Evolutionary conservation across 2,113 vertebrate genomes (phyloP), one percentile per base, ranked within the genome.

Genomic region (Passer domesticus): DNA sequence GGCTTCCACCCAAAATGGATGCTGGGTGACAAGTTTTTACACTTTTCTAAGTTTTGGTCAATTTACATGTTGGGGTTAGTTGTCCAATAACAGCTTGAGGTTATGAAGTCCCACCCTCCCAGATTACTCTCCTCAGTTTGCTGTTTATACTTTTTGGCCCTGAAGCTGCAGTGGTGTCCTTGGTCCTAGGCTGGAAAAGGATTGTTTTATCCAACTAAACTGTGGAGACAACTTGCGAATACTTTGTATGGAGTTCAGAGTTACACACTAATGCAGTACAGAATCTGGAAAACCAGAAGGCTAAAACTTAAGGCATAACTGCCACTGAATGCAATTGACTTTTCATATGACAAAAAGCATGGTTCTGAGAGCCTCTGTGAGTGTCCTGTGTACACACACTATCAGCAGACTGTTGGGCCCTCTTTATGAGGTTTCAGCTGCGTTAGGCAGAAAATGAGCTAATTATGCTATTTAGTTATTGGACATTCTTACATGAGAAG

Each of bases 361-460:
- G 10, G 39, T 41, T 74, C 35, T 41, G 4, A 20, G 15, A 63
- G 68, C 50, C 1, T 5, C 35, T 39, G 35, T 39, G 25, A 24
- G 6, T 37, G 11, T 30, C 50, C 33, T 39, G 5, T 68, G 25
- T 35, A 20, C 8, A 44, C 0, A 0, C 21, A 27, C 7, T 46
- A 39, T 7, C 2, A 12, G 47, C 31, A 74, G 27, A 47, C 3
- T 75, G 2, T n/a, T 67, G 30, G 30, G 14, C 10, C 6, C 9
- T 70, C 7, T 59, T 78, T 25, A 12, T 31, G 72, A 88, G 6
- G 62, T 81, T 95, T 87, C 59, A 75, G 62, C 23, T 64, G 11
- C 9, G 4, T 67, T 37, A 88, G 37, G 15, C 35, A 75, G 44
- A 70, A 4, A 63, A 59, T 33, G 8, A 67, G 18, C 9, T 69